Conservation (phyloP, 2,888 invertebrate genomes). For the Sycophila texana region DNA sequence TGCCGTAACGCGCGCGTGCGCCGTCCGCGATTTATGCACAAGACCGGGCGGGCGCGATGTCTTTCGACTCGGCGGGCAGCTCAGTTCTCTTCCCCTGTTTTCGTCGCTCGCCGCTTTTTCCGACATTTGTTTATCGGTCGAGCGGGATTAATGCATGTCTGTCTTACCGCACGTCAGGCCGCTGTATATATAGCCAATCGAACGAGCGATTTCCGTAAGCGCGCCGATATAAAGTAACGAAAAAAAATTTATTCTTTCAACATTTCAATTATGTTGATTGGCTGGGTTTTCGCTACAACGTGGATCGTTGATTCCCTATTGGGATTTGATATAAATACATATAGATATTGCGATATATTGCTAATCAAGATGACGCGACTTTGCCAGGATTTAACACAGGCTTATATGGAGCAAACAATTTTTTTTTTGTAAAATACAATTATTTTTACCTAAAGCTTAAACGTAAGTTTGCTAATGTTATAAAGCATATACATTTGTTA, state of each 20-base stretch:
- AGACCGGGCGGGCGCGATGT: background rate
- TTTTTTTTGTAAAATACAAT: no score
- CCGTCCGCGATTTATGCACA: conserved; percentile 44
- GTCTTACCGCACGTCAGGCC: background rate
- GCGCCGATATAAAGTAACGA: no score
- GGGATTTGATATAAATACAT: no score
- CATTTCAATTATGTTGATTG: no score
- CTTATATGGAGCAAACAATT: no score
- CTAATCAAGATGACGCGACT: no score
- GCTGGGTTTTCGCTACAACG: no score
- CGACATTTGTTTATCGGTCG: conserved; percentile 4
- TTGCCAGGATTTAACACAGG: no score
- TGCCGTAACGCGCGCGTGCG: conserved; percentile 25
- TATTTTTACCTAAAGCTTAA: no score
- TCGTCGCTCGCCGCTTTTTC: background rate
- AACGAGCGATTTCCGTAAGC: background rate
- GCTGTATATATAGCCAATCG: background rate
- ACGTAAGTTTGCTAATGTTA: no score
- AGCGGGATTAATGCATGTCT: conserved; percentile 13
- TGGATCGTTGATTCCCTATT: background rate
- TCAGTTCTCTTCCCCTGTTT: background rate
- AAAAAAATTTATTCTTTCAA: no score
- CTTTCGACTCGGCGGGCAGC: background rate
- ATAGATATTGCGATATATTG: no score
- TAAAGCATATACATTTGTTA: background rate